These are phyloP conservation scores for Xylota segnis DNA, from an alignment of 2,888 invertebrate species.

Conservation along the genomic window DNA sequence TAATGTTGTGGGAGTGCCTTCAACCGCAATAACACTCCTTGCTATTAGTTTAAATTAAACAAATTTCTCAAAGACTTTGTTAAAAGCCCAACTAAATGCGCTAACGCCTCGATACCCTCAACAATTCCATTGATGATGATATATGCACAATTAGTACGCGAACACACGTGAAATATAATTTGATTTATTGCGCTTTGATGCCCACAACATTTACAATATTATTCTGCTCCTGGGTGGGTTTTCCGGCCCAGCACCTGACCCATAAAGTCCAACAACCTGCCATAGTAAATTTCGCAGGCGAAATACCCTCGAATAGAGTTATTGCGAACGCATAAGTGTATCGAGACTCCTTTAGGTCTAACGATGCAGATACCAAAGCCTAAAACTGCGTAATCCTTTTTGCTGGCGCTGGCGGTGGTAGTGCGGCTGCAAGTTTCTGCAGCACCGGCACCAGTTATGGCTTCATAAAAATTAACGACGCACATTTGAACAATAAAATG, in stretches of 20 bases:
- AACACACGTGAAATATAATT: constrained; percentile 2
- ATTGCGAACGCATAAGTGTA: constrained; percentile 45
- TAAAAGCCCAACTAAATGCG: not conserved
- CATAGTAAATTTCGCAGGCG: constrained; percentile 13
- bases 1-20: constrained; percentile 13
- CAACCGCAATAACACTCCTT: not conserved
- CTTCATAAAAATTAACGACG: constrained; percentile 55
- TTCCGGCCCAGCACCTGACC: constrained; percentile 38
- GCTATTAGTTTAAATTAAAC: not conserved
- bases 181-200: constrained; percentile 27
- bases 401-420: not conserved
- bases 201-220: constrained; percentile 35
- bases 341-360: constrained; percentile 9
- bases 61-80: constrained; percentile 1
- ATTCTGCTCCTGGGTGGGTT: constrained; percentile 42
- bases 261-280: constrained; percentile 29
- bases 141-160: constrained; percentile 3
- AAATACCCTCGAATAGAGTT: constrained; percentile 43
- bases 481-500: constrained; percentile 61
- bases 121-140: constrained; percentile 5
- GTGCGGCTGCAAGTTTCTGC: not conserved
- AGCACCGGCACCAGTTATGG: constrained; percentile 4
- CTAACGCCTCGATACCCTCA: not conserved
- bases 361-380: not conserved
- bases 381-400: constrained; percentile 24